Evolutionary conservation across 1,140 invertebrate genomes (phyloP).

Genomic region (Cotesia glomerata): DNA sequence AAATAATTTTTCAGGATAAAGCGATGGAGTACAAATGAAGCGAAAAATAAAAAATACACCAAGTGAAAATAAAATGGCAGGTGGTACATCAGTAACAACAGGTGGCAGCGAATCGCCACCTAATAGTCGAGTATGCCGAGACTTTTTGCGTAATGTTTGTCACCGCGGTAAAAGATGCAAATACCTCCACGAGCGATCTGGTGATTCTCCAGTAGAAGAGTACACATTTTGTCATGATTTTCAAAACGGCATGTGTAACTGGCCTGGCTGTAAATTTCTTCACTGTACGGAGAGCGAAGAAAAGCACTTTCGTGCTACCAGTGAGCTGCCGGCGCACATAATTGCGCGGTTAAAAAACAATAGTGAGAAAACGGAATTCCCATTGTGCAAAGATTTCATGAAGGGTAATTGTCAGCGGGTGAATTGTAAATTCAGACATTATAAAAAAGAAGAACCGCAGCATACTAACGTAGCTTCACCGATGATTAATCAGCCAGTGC

Average conservation of each 20-base stretch:
- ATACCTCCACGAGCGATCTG: conserved; percentile 69
- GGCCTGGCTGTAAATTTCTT: conserved; percentile 74
- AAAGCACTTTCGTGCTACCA: conserved; percentile 74
- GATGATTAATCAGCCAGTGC: conserved; percentile 63
- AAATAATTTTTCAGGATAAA: neutral
- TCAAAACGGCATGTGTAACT: conserved; percentile 76
- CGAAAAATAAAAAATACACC: conserved; percentile 37
- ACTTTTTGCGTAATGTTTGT: conserved; percentile 73
- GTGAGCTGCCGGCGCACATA: conserved; percentile 71
- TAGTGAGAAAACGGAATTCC: conserved; percentile 61
- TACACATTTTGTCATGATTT: conserved; percentile 84
- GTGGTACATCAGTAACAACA: neutral
- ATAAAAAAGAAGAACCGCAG: conserved; percentile 54
- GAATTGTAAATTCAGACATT: conserved; percentile 55
- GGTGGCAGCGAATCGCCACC: conserved; percentile 43
- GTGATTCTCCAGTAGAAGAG: conserved; percentile 56
- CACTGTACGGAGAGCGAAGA: conserved; percentile 81
- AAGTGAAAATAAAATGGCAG: conserved; percentile 39
- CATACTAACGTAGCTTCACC: conserved; percentile 47
- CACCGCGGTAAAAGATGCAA: conserved; percentile 80
- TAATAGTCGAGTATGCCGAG: conserved; percentile 63
- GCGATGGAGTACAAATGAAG: conserved; percentile 43
- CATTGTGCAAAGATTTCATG: conserved; percentile 79
- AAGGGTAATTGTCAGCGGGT: conserved; percentile 75
- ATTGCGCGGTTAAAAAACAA: conserved; percentile 59